phyloP scores from a whole-genome alignment of 2,888 invertebrate genomes.

The Acleris laterana region DNA sequence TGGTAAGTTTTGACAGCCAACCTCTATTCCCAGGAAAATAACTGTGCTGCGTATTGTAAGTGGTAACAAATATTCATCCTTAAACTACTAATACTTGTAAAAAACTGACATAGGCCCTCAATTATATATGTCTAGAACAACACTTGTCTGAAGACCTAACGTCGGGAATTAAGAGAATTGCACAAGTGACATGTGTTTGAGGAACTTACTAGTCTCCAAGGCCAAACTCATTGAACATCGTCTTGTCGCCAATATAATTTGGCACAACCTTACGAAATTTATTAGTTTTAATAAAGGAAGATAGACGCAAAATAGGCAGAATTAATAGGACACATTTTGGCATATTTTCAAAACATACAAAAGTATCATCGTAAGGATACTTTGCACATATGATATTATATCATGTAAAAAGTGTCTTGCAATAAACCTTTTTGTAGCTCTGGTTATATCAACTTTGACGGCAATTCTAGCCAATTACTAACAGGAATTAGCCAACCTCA shows the following conservation, averaged over 20 bases:
- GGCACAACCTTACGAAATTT: constrained; percentile 25
- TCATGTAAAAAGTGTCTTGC: too few species aligned
- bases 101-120: background rate
- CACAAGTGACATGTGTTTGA: constrained; percentile 29
- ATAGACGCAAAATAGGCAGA: background rate
- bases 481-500: too few species aligned
- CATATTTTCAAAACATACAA: background rate
- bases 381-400: too few species aligned
- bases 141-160: constrained; percentile 7
- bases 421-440: too few species aligned
- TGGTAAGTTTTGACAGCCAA: too few species aligned
- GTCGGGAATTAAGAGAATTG: constrained; percentile 10
- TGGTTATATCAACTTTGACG: too few species aligned
- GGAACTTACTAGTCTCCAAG: constrained; percentile 54
- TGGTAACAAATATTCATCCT: too few species aligned
- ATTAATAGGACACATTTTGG: background rate
- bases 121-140: background rate
- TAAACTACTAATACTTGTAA: too few species aligned
- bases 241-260: constrained; percentile 35
- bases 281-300: constrained; percentile 17
- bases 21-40: too few species aligned
- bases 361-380: background rate
- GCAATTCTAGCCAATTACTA: too few species aligned
- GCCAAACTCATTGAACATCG: constrained; percentile 52
- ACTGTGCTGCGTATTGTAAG: too few species aligned